These are phyloP conservation scores for Diachasma alloeum DNA, from an alignment of 1,140 invertebrate genomes.

Conservation along the genomic window DNA sequence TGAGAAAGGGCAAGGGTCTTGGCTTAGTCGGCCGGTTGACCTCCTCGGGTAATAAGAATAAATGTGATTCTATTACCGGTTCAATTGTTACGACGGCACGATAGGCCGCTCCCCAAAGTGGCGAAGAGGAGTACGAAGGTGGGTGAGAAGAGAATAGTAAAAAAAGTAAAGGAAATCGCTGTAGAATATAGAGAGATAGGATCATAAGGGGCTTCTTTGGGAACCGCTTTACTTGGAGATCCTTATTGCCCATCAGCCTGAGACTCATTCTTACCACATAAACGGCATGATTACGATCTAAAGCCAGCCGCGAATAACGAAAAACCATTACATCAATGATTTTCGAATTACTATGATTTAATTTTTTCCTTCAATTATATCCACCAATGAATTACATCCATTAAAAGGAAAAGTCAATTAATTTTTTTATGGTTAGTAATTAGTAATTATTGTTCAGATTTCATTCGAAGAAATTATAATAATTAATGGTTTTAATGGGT, in stretches of 20 bases:
- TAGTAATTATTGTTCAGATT: not conserved
- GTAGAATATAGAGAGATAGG: constrained; percentile 51
- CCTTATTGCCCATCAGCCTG: constrained; percentile 22
- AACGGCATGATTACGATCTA: constrained; percentile 34
- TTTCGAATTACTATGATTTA: constrained; percentile 8
- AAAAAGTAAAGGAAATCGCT: constrained; percentile 1
- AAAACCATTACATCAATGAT: constrained; percentile 13
- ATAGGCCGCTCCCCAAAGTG: constrained; percentile 47
- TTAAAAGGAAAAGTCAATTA: not conserved
- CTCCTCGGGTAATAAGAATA: constrained; percentile 65
- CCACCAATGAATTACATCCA: not conserved
- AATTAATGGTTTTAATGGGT: constrained; percentile 27
- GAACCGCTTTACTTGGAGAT: constrained; percentile 25
- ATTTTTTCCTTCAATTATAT: not conserved
- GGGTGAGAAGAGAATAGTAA: constrained; percentile 9
- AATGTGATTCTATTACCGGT: constrained; percentile 67
- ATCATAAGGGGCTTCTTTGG: constrained; percentile 32
- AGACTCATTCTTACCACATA: constrained; percentile 25
- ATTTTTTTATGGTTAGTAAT: not conserved
- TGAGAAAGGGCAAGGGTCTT: constrained; percentile 30
- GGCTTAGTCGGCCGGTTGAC: constrained; percentile 55
- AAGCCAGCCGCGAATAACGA: constrained; percentile 18
- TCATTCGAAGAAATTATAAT: not conserved
- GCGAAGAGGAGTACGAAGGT: constrained; percentile 14
- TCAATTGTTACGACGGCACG: constrained; percentile 63